Percentiles rank a stretch among this genome's conserved stretches.
Conservation (phyloP, 2,797 vertebrate species). For the Limosa lapponica region DNA sequence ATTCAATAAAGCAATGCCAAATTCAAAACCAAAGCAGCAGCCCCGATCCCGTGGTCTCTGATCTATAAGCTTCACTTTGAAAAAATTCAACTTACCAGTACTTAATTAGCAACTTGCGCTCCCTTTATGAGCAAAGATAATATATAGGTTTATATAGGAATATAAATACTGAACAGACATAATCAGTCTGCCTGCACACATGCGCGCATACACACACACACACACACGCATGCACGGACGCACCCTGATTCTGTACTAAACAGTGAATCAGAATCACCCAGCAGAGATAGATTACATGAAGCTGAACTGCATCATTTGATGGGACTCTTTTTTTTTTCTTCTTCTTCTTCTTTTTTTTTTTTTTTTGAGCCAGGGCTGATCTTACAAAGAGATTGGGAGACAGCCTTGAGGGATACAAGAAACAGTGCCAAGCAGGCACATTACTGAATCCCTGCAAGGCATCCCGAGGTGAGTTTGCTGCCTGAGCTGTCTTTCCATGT, state of each 20-base stretch:
- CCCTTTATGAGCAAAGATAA: constrained; percentile 33
- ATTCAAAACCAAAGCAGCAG: constrained; percentile 74
- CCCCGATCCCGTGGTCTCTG: constrained; percentile 58
- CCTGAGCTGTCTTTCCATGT: constrained; percentile 59
- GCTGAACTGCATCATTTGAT: constrained; percentile 57
- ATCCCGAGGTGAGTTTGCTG: constrained; percentile 68
- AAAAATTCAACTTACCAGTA: constrained; percentile 66
- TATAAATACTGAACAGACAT: constrained; percentile 32
- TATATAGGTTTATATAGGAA: constrained; percentile 32
- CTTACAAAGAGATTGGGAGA: constrained; percentile 77
- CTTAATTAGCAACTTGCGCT: constrained; percentile 76
- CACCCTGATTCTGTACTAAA: constrained; percentile 17
- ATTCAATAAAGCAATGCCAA: constrained; percentile 74
- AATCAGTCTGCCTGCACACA: constrained; percentile 23
- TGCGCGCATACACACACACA: background rate
- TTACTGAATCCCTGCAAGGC: constrained; percentile 74
- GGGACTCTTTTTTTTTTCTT: background rate
- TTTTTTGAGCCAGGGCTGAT: constrained; percentile 54
- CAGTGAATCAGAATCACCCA: constrained; percentile 59
- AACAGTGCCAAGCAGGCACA: constrained; percentile 72
- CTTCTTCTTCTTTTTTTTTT: background rate
- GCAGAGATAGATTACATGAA: constrained; percentile 40
- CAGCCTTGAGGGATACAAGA: constrained; percentile 77
- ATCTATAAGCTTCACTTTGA: constrained; percentile 69
- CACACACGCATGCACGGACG: background rate